Conservation (phyloP, 2,797 vertebrate genomes). For the Otus scops region DNA sequence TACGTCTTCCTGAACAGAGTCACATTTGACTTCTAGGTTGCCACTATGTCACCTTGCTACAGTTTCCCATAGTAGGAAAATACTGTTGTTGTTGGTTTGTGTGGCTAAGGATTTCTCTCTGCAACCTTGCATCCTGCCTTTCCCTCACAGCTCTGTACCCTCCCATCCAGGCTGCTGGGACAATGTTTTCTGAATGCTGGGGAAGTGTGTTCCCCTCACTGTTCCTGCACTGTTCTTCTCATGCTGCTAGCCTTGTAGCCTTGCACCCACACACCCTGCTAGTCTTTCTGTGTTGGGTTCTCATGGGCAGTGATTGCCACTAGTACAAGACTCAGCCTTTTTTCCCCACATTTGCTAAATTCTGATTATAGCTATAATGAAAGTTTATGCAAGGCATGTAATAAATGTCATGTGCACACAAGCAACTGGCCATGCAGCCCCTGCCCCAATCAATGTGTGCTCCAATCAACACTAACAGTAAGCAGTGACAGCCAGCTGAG, state of each 20-base stretch:
- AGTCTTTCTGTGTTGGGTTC: background rate
- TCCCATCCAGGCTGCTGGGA: background rate
- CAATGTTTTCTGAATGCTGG: background rate
- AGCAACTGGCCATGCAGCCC: background rate
- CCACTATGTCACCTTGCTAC: background rate
- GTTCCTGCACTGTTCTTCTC: background rate
- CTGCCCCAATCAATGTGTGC: background rate
- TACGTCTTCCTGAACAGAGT: background rate
- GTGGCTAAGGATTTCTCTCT: background rate
- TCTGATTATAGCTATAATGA: background rate
- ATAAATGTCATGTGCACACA: background rate
- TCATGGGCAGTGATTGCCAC: background rate
- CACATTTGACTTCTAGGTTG: background rate
- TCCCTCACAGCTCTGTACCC: background rate
- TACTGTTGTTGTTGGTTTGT: background rate
- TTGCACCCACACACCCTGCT: background rate
- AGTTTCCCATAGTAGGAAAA: background rate
- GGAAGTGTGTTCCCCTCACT: background rate
- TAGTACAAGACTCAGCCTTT: background rate
- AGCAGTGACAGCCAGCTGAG: background rate
- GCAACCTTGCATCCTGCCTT: background rate
- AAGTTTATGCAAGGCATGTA: background rate
- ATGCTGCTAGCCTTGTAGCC: background rate
- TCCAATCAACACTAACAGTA: background rate
- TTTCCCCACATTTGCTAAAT: accelerated